A percentile compares a stretch with the other conserved stretches of the same genome.
phyloP scores from a whole-genome alignment of 1,140 invertebrate genomes.

The Phocides pigmalion region DNA sequence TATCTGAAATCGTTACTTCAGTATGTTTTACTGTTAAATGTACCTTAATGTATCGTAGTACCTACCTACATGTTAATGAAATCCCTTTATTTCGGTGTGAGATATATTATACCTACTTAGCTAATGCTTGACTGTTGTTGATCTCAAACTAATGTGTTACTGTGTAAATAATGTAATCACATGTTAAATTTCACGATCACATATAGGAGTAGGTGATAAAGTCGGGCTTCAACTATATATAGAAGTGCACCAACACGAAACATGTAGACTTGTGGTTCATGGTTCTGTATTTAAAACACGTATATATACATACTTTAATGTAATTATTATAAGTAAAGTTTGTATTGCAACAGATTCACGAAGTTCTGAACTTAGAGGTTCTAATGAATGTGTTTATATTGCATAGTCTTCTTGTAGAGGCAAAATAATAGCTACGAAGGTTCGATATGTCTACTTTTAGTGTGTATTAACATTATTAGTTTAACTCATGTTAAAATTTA shows the following conservation, averaged over 20 bases:
- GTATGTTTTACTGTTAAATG: slow-evolving; percentile 20
- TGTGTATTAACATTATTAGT: not conserved
- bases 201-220: slow-evolving; percentile 59
- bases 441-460: slow-evolving; percentile 4
- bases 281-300: slow-evolving; percentile 60
- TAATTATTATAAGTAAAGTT: slow-evolving; percentile 42
- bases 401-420: not conserved
- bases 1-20: slow-evolving; percentile 16
- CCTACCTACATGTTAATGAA: slow-evolving; percentile 30
- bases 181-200: slow-evolving; percentile 79
- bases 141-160: slow-evolving; percentile 78
- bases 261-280: slow-evolving; percentile 72
- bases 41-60: slow-evolving; percentile 28
- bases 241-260: slow-evolving; percentile 76
- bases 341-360: slow-evolving; percentile 50
- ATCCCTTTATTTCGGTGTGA: slow-evolving; percentile 52
- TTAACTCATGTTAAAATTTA: not conserved
- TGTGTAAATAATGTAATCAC: slow-evolving; percentile 82
- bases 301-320: slow-evolving; percentile 58
- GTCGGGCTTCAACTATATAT: slow-evolving; percentile 67
- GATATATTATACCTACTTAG: slow-evolving; percentile 63
- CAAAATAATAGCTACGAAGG: not conserved
- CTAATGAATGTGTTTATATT: not conserved
- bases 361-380: not conserved
- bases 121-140: slow-evolving; percentile 80